Evolutionary conservation across 2,888 invertebrate species (phyloP), one percentile per base, ranked within the genome.

Genomic region (Villa cingulata): DNA sequence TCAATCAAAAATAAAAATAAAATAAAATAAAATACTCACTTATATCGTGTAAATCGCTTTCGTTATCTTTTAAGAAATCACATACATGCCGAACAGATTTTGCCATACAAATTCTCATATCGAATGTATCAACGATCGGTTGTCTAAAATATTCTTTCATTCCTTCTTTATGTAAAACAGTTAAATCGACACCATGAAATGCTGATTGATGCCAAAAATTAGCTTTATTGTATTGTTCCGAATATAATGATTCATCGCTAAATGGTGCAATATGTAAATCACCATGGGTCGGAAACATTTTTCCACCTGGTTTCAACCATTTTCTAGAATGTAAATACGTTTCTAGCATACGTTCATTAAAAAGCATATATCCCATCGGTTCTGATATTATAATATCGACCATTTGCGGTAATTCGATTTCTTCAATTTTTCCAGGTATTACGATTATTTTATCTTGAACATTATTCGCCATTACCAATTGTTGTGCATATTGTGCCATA

Each of bases 281-380:
- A 45, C 96, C 97, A 65, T 90, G 80, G 1, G 92, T 87, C 2
- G 97, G 98, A 70, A 89, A 98, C 97, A 98, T 97, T 72, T 89
- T 88, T 47, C 95, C 95, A 49, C 75, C 78, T 19, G 88, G 87
- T 68, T 85, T 85, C 37, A 97, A 74, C 92, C 96, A 98, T 67
- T 97, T 97, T 63, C 97, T 92, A 4, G 97, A 96, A 74, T 97
- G 97, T 51, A 98, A 74, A 72, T 92, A 98, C 1, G 95, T 95
- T 72, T 98, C 98, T 57, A 98, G 74, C 98, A 98, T 98, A 53
- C 97, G 77, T 69, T 98, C 97, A 72, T 98, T 98, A 69, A 95
- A 95, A 48, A 98, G 72, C 97, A 98, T 97, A 67, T 98, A 98
- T n/a, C 97, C 97, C 97, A 98, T 98, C 0, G 97, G 97, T 71